phyloP scores from a whole-genome alignment of 2,797 vertebrate genomes.

The Orientallactaga sibirica region DNA sequence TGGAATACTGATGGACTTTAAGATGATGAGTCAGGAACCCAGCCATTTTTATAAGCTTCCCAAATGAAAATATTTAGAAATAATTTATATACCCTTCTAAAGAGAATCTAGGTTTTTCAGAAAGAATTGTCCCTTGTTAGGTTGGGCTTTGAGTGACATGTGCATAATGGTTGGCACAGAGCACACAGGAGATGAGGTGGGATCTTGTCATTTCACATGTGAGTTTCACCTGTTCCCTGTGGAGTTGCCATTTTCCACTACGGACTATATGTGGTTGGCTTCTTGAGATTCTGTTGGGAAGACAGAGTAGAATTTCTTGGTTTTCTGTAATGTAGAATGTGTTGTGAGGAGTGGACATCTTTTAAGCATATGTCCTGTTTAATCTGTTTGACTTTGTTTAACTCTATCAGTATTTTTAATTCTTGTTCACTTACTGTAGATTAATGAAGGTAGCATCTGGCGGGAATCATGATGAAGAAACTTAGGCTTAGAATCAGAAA shows the following conservation, averaged over 20 bases:
- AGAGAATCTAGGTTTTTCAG: constrained; percentile 22
- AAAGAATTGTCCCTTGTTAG: neutral
- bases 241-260: neutral
- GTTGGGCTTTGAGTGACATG: neutral
- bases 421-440: neutral
- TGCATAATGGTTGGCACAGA: neutral
- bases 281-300: neutral
- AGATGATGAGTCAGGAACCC: neutral
- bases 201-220: constrained; percentile 10
- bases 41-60: neutral
- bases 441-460: constrained; percentile 11
- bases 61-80: neutral
- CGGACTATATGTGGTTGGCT: neutral
- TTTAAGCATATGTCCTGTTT: constrained; percentile 29
- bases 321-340: neutral
- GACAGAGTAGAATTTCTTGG: neutral
- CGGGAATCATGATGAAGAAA: constrained; percentile 27
- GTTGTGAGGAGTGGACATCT: neutral
- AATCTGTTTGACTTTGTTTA: constrained; percentile 13
- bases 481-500: neutral
- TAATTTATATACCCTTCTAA: neutral
- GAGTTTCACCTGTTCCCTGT: neutral
- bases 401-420: constrained; percentile 32
- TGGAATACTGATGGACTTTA: neutral
- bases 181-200: neutral